Conservation (phyloP, 2,113 vertebrate genomes). For the Bufo gargarizans region DNA sequence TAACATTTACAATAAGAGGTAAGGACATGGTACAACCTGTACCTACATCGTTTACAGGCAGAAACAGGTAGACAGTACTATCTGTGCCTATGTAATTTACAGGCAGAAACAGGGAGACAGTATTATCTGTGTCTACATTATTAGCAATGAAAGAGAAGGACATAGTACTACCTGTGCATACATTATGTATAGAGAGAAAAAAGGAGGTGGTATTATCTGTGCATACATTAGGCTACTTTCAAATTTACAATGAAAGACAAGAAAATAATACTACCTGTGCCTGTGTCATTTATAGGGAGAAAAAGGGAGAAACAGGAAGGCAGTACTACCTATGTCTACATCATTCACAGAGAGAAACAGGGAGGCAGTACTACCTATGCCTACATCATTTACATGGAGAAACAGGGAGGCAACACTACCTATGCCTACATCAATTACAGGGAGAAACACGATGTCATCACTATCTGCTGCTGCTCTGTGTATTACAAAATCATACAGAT, state of each 20-base stretch:
- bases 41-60: neutral
- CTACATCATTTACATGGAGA: too few relatives aligned
- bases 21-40: neutral
- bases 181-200: neutral
- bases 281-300: neutral
- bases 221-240: too few relatives aligned
- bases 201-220: neutral
- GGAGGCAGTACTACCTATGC: neutral
- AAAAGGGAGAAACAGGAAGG: too few relatives aligned
- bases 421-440: too few relatives aligned
- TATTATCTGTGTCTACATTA: too few relatives aligned
- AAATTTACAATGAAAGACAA: too few relatives aligned
- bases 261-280: neutral
- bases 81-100: neutral
- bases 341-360: neutral
- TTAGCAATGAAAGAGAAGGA: too few relatives aligned
- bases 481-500: too few relatives aligned
- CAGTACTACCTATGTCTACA: too few relatives aligned
- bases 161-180: neutral
- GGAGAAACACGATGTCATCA: too few relatives aligned
- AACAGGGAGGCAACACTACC: too few relatives aligned
- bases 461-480: too few relatives aligned
- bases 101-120: neutral
- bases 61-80: neutral
- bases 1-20: neutral